A percentile compares a stretch with the other conserved stretches of the same genome.
These are phyloP conservation scores for Lagopus leucura DNA, from an alignment of 2,113 vertebrate species.

Conservation along the genomic window DNA sequence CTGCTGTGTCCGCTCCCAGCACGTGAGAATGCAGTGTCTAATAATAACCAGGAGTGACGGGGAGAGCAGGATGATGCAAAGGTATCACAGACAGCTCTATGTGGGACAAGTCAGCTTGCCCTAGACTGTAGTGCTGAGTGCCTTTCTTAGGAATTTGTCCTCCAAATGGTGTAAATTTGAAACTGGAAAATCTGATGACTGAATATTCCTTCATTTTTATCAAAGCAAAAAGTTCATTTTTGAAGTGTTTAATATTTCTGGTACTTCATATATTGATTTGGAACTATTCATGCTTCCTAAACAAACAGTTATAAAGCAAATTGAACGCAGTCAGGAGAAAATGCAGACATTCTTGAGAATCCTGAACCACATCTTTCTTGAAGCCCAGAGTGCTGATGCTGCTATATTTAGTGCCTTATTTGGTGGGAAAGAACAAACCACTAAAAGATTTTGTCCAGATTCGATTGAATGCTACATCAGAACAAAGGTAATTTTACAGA, in stretches of 20 bases:
- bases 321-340: constrained; percentile 46
- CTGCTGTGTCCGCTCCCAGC: background rate
- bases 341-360: constrained; percentile 56
- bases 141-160: constrained; percentile 18
- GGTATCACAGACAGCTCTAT: fast-evolving
- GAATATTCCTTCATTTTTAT: constrained; percentile 3
- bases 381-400: constrained; percentile 15
- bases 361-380: constrained; percentile 53
- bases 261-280: constrained; percentile 60
- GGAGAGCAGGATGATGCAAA: background rate
- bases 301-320: constrained; percentile 55
- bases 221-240: background rate
- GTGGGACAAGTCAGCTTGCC: background rate
- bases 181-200: constrained; percentile 38
- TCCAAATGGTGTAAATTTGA: constrained; percentile 6
- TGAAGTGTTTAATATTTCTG: constrained; percentile 52
- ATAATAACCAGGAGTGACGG: background rate
- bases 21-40: background rate
- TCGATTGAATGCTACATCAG: constrained; percentile 27
- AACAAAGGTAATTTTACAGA: constrained; percentile 39
- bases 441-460: constrained; percentile 45
- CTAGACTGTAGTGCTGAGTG: background rate
- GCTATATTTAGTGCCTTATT: constrained; percentile 51
- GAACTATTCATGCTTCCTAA: constrained; percentile 50
- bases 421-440: constrained; percentile 51